Base-by-base conservation (phyloP, 2,888 invertebrate species). In the Yponomeuta plumbellus region DNA sequence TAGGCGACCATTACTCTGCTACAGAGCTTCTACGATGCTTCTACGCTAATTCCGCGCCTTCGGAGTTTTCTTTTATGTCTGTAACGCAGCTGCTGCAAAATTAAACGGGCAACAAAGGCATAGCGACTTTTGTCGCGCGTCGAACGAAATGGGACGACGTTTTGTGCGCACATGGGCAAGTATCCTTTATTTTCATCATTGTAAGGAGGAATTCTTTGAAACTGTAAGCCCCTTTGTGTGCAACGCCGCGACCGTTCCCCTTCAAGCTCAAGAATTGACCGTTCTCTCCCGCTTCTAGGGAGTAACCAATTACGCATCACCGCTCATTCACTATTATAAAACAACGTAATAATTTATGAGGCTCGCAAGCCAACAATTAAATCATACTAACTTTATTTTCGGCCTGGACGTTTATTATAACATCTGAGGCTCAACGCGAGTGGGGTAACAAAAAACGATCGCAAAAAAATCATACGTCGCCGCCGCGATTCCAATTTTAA, bases 61-160 rank as follows among this genome's bases (percentile, higher is more conserved):
- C 82, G 83, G 74, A 75, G 73, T 77, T 77, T 85, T 78, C 85
- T 85, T 85, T 85, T 82, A 40, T 34, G 61, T 62, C 62, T 63
- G 44, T 40, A 52, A 40, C 44, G 17, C 90, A 90, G 90, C 90
- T 90, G 90, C 85, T 79, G 39, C 78, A 74, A 74, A 81, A 81
- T 80, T 80, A 79, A 77, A 78, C 68, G 68, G 13, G 39, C 68
- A 71, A 88, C 87, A 88, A 87, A 83, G 85, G 84, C 80, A 80
- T 80, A 77, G 86, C 83, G 80, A 89, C 89, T 86, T 86, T 88
- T 86, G 87, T 88, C 85, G 82, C 83, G 76, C 74, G 70, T 26
- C 72, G 76, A 71, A 72, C 76, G 81, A 79, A 83, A 83, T 84
- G 83, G 83, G 78, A 75, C 75, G 79, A 76, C 79, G 81, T 84